phyloP scores from a whole-genome alignment of 2,888 invertebrate species.

The Melanargia galathea region DNA sequence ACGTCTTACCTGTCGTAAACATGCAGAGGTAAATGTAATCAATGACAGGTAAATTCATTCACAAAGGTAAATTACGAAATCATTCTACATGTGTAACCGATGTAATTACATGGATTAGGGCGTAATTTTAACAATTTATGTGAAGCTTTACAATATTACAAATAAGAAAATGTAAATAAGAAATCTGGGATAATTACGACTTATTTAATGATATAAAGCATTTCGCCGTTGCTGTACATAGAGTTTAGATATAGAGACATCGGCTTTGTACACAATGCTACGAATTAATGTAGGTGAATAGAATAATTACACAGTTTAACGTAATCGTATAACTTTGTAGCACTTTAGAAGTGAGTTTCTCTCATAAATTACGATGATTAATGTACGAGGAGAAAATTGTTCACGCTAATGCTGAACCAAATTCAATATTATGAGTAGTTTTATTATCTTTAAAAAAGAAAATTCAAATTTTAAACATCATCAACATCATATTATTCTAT shows the following conservation, averaged over 20 bases:
- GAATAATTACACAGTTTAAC: not conserved
- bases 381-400: not conserved
- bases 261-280: conserved; percentile 26
- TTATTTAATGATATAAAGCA: conserved; percentile 62
- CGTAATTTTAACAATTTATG: conserved; percentile 57
- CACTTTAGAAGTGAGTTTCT: not conserved
- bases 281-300: conserved; percentile 15
- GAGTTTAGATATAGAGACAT: conserved; percentile 16
- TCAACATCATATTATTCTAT: too few relatives aligned
- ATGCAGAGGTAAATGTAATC: not conserved
- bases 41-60: not conserved
- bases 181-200: conserved; percentile 81
- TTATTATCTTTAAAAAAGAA: not conserved
- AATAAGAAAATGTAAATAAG: conserved; percentile 72
- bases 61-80: not conserved
- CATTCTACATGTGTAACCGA: not conserved
- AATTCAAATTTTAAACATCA: too few relatives aligned
- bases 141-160: conserved; percentile 70
- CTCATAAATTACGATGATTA: not conserved
- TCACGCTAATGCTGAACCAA: not conserved
- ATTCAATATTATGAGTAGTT: not conserved
- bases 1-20: not conserved
- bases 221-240: conserved; percentile 35
- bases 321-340: not conserved
- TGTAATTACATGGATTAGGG: not conserved